Evolutionary conservation across 2,888 invertebrate genomes (phyloP), one percentile per base, ranked within the genome.

Genomic region (Dorcus parallelipipedus): DNA sequence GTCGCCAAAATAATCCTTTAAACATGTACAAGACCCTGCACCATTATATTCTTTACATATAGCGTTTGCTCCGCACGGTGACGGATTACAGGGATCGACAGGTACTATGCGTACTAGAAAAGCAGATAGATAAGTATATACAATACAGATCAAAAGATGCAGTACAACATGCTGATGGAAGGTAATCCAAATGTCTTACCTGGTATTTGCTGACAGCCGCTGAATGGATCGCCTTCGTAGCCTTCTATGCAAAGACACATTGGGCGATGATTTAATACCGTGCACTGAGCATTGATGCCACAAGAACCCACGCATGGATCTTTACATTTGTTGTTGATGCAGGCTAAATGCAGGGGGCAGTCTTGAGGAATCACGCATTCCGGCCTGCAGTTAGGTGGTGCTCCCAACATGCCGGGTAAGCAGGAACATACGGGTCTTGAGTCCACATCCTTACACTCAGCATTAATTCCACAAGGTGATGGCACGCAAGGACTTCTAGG

Each of bases 151-250:
- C 42, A 38, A 54, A 56, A 54, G 50, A 38, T 50, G n/a, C 20
- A 20, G 8, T 38, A 9, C 33, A 38, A 38, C 9, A 10, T 38
- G 38, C 14, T 9, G 10, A 49, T 23, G 33, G 10, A 42, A 52
- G n/a, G 3, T 43, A 20, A 50, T 17, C 8, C 43, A 53, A 56
- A 33, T 6, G 52, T 48, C 80, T 71, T 76, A 79, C 78, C 76
- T 70, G 69, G 80, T 39, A 79, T 76, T 49, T 80, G 83, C 70
- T 82, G 85, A 71, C 91, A 92, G 55, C 89, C 89, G 43, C 86
- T 84, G 73, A 90, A 90, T 23, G 92, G 90, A 82, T 92, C 90
- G 26, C 92, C 92, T 69, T 88, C 86, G 71, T 82, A 90, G n/a
- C 87, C 89, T 47, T 83, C 81, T 54, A 85, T 81, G 70, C 92